Evolutionary conservation across 2,113 vertebrate genomes (phyloP), one percentile per base, ranked within the genome.

Genomic region (Macaca mulatta): DNA sequence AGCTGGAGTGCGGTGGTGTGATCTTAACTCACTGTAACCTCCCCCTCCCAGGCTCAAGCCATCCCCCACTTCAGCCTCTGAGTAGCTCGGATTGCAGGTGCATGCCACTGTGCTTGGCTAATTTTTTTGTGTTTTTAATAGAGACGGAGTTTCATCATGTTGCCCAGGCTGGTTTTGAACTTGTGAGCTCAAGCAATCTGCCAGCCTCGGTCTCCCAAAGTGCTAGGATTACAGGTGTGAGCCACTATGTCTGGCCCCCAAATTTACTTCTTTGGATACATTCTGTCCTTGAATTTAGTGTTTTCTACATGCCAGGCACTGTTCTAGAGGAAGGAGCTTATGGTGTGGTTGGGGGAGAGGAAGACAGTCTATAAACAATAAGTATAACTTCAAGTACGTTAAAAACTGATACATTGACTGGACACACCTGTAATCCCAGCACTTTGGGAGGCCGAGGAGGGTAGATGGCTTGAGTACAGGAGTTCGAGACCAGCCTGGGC

Each of bases 271-370:
- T 85, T 92, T 61, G 75, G 25, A 82, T 55, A 14, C 12, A 20
- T 74, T 93, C 45, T 91, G 78, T 83, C 40, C 22, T 57, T 95
- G 11, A 87, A 77, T 38, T 69, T 48, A 72, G 57, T 52, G 79
- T 55, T 38, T 35, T 4, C 32, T 75, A 2, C 27, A 20, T 90
- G 11, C 32, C 32, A 74, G 18, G n/a, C 38, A 45, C 38, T 82
- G 23, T 55, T 50, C 12, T 79, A 70, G 5, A 90, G 40, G 14
- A 64, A 59, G 48, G 69, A 85, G 12, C 12, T 75, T 92, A 16
- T 48, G 16, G 40, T 92, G 22, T 23, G 74, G 13, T 43, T 85
- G 23, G 23, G 10, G 38, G 57, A 61, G 25, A 93, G 22, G 90
- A 72, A 79, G 11, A 64, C 0, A 9, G 38, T 79, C 50, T 32